Base-by-base conservation (phyloP, 2,113 vertebrate genomes). In the Hyperopisus bebe region DNA sequence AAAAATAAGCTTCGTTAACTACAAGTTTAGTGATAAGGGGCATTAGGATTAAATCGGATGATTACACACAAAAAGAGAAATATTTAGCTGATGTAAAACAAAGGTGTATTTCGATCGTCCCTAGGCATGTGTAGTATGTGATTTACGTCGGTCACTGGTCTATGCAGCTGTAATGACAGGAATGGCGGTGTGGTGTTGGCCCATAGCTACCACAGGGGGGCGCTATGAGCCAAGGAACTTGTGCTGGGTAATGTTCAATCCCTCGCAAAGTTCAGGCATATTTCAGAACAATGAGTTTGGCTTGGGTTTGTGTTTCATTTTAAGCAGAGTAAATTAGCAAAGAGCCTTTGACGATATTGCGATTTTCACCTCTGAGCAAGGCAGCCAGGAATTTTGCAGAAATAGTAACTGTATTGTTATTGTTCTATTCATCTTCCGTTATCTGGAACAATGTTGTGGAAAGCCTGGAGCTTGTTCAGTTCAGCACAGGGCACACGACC, bases 171-270 rank as follows among this genome's bases (percentile, higher is more conserved):
- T 31, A 70, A 82, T 82, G 39, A 82, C 77, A 42, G 47, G 21
- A 86, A 85, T 47, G 42, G 46, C 46, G 47, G 11, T 89, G 66
- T 21, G 13, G 50, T 7, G 42, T 55, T 48, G 50, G 19, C 24
- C 24, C 48, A 44, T 47, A 39, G 24, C 5, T 27, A 89, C 82
- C 89, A 85, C 89, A 85, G 44, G 89, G 55, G 39, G 35, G 89
- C 10, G 53, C 48, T 89, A 24, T 86, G 82, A 55, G 55, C 80
- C 82, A 42, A 86, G 39, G 27, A n/a, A 87, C 50, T 50, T 47
- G 46, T 86, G n/a, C 47, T 15, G 9, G 11, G 47, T 27, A 21
- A 46, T 46, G 46, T 85, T n/a, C 15, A 53, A 53, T 31, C 31
- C n/a, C 10, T 35, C 24, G 50, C 24, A 51, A 53, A 47, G 85